These are phyloP conservation scores for Troides helena DNA, from an alignment of 2,888 invertebrate species.

Conservation along the genomic window DNA sequence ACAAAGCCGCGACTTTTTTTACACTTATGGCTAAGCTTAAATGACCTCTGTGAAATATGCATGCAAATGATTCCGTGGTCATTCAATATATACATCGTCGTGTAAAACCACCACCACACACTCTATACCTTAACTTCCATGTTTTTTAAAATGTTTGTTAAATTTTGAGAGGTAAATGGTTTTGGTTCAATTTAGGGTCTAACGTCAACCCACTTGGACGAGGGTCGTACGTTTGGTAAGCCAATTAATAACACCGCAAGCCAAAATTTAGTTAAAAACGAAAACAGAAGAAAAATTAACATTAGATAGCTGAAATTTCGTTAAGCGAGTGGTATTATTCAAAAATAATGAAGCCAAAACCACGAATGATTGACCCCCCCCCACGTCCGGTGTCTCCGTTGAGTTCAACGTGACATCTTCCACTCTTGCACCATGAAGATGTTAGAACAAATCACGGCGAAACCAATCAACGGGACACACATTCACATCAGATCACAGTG, in stretches of 20 bases:
- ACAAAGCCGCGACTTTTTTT: constrained; percentile 59
- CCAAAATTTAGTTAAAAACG: constrained; percentile 72
- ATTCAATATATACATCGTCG: constrained; percentile 47
- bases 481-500: constrained; percentile 2
- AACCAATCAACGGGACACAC: not conserved
- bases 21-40: constrained; percentile 70
- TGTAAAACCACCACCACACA: constrained; percentile 79
- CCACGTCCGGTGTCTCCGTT: constrained; percentile 30
- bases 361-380: constrained; percentile 69
- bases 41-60: constrained; percentile 64
- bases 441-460: constrained; percentile 2
- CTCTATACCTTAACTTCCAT: constrained; percentile 78
- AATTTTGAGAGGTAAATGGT: constrained; percentile 71
- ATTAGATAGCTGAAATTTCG: constrained; percentile 72
- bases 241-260: constrained; percentile 79
- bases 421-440: not conserved
- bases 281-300: constrained; percentile 70
- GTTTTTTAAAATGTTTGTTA: constrained; percentile 57
- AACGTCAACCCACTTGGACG: constrained; percentile 43
- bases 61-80: constrained; percentile 76
- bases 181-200: constrained; percentile 41
- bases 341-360: constrained; percentile 77
- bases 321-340: constrained; percentile 76
- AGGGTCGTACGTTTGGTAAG: constrained; percentile 52
- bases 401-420: constrained; percentile 2